phyloP scores from a whole-genome alignment of 2,888 invertebrate species.

The Mesoligia furuncula region DNA sequence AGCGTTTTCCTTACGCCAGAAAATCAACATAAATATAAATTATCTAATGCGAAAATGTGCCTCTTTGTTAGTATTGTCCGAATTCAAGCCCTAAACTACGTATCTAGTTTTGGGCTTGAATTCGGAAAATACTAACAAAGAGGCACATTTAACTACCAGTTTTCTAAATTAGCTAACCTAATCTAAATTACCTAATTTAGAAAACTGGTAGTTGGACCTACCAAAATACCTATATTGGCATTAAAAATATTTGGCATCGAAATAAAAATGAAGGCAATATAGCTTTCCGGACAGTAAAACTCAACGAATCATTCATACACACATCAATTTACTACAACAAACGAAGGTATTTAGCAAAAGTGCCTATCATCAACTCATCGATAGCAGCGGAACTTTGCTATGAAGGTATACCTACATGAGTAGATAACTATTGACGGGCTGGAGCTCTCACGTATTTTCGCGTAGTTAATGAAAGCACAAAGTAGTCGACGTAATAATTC shows the following conservation, averaged over 20 bases:
- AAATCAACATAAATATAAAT: too few species aligned
- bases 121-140: too few species aligned
- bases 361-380: neutral
- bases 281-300: neutral
- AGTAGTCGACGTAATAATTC: neutral
- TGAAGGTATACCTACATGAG: neutral
- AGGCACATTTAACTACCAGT: too few species aligned
- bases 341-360: neutral
- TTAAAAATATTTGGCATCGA: neutral
- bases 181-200: too few species aligned
- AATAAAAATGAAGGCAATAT: neutral
- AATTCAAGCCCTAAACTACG: too few species aligned
- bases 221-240: neutral
- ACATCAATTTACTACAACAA: neutral
- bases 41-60: too few species aligned
- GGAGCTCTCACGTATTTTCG: neutral
- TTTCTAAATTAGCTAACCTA: too few species aligned
- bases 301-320: neutral
- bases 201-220: neutral
- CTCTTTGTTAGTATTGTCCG: too few species aligned
- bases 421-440: too few species aligned
- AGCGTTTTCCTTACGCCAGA: neutral
- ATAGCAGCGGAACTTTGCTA: neutral
- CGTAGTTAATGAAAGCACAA: neutral
- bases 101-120: too few species aligned